phyloP scores from a whole-genome alignment of 2,113 vertebrate genomes.

The Tichodroma muraria region DNA sequence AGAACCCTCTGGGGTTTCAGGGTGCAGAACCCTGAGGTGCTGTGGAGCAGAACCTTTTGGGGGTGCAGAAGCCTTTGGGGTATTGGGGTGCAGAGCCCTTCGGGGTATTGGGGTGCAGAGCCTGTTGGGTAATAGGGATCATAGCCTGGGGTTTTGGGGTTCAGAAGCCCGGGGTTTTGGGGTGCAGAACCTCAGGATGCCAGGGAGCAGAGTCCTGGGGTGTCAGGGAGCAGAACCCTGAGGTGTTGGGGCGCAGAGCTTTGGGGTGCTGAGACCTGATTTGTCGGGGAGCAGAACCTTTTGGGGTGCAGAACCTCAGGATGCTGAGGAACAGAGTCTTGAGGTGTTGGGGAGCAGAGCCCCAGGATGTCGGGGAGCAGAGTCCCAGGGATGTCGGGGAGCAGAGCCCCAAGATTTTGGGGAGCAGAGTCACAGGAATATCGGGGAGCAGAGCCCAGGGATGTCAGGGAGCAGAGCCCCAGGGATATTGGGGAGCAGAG shows the following conservation, averaged over 20 bases:
- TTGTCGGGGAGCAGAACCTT: too few species aligned
- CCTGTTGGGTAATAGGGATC: too few species aligned
- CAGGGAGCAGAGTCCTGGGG: rapidly evolving
- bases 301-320: too few species aligned
- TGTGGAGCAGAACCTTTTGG: too few species aligned
- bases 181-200: not conserved
- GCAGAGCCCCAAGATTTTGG: not conserved
- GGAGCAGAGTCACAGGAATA: not conserved
- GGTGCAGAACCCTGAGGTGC: not conserved
- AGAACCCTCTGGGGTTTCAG: not conserved
- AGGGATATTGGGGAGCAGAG: rapidly evolving
- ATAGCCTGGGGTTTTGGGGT: not conserved
- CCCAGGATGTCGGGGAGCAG: not conserved
- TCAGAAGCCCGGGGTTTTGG: not conserved
- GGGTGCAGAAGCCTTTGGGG: not conserved
- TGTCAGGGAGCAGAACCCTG: not conserved
- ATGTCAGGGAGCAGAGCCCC: too few species aligned
- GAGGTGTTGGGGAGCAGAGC: not conserved
- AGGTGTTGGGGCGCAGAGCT: too few species aligned
- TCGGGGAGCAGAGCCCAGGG: too few species aligned
- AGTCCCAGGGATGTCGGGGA: not conserved
- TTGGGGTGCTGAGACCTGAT: too few species aligned
- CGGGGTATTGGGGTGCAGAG: not conserved
- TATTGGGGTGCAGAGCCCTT: not conserved
- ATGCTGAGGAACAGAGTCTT: not conserved